Percentiles rank a stretch among this genome's conserved stretches.
Evolutionary conservation across 30 jellyfish, hydroid and myxozoan genomes (phyloP).

Genomic region (Catostylus mosaicus): DNA sequence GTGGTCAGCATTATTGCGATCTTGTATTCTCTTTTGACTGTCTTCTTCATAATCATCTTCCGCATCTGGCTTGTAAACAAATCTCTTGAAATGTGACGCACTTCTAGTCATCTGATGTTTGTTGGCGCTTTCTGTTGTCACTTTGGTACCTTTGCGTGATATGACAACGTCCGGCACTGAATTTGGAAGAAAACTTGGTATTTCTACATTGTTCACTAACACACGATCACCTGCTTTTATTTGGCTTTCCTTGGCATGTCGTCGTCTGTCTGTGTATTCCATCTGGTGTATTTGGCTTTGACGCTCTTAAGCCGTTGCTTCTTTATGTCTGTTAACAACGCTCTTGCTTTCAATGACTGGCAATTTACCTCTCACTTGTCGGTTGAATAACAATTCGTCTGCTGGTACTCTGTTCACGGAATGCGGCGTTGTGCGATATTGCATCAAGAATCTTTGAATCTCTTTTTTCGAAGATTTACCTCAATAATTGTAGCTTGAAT

Average conservation of each 20-base stretch:
- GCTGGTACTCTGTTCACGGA: conserved; percentile 32
- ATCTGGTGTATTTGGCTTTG: not conserved
- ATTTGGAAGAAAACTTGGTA: too few species aligned
- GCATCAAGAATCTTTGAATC: conserved; percentile 1
- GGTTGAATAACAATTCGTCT: conserved; percentile 20
- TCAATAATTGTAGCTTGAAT: conserved; percentile 22
- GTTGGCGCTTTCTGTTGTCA: conserved; percentile 18
- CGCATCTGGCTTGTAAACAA: too few species aligned
- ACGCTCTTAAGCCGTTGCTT: not conserved
- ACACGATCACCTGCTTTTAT: conserved; percentile 34
- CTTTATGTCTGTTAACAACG: not conserved
- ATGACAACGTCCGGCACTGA: too few species aligned
- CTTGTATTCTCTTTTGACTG: too few species aligned
- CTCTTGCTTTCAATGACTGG: not conserved
- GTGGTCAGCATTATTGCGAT: too few species aligned
- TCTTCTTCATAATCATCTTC: too few species aligned
- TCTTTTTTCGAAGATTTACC: conserved; percentile 41
- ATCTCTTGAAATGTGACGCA: not conserved
- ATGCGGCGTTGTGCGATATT: conserved; percentile 38
- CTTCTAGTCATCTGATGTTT: not conserved
- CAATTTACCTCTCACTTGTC: not conserved
- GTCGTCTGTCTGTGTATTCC: conserved; percentile 11
- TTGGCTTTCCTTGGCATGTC: conserved; percentile 5
- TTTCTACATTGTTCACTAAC: too few species aligned
- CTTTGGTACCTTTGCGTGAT: conserved; percentile 9